phyloP scores from a whole-genome alignment of 2,113 vertebrate genomes.

The Tragulus kanchil region DNA sequence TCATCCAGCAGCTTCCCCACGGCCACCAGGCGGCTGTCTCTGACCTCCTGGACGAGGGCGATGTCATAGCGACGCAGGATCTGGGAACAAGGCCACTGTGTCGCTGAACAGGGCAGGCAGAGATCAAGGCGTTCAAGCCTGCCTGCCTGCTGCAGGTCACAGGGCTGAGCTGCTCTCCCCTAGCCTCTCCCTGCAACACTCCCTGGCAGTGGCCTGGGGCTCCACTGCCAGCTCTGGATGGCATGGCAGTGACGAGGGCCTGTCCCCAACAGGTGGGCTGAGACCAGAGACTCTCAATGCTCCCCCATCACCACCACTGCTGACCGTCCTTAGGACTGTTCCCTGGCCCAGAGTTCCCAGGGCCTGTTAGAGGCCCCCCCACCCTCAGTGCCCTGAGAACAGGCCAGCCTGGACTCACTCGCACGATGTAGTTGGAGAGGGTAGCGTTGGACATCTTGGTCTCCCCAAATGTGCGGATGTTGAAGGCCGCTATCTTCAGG shows the following conservation, averaged over 20 bases:
- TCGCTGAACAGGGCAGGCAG: not conserved
- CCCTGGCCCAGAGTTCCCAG: not conserved
- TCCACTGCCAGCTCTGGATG: not conserved
- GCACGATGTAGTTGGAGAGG: constrained; percentile 88
- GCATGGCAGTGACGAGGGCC: not conserved
- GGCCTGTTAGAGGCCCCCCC: not conserved
- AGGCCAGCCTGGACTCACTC: constrained; percentile 83
- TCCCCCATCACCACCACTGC: not conserved
- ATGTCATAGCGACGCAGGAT: constrained; percentile 92
- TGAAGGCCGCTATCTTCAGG: constrained; percentile 93
- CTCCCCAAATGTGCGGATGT: constrained; percentile 93
- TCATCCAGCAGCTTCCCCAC: constrained; percentile 90
- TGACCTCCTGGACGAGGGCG: constrained; percentile 94
- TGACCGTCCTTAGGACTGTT: not conserved
- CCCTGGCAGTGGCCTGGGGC: not conserved
- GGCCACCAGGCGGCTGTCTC: constrained; percentile 89
- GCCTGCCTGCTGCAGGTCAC: not conserved
- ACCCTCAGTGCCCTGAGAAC: not conserved
- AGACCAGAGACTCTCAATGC: not conserved
- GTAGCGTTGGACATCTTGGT: constrained; percentile 93
- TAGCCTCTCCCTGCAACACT: not conserved
- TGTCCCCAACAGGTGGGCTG: not conserved
- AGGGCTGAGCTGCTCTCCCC: not conserved
- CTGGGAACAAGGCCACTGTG: constrained; percentile 80
- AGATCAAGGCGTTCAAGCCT: rapidly evolving